A percentile compares a stretch with the other conserved stretches of the same genome.
phyloP scores from a whole-genome alignment of 2,888 invertebrate species.

The Clostera curtula region DNA sequence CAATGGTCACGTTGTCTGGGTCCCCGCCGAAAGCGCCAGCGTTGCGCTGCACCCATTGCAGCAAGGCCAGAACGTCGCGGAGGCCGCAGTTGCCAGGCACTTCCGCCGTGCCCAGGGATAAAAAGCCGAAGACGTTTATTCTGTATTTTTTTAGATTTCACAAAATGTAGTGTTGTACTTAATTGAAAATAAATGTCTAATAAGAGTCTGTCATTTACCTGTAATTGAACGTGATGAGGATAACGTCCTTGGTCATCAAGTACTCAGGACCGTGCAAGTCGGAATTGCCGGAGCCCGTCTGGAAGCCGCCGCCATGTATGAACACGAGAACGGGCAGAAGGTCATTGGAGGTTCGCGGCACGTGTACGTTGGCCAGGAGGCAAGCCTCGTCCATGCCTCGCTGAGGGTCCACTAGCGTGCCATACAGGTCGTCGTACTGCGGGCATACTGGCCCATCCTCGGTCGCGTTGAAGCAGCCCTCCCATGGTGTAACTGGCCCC shows the following conservation, averaged over 20 bases:
- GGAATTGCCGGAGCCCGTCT: slow-evolving; percentile 19
- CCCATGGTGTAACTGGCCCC: slow-evolving; percentile 44
- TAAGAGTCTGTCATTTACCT: slow-evolving; percentile 18
- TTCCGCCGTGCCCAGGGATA: slow-evolving; percentile 27
- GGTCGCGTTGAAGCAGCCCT: slow-evolving; percentile 61
- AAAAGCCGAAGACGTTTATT: slow-evolving; percentile 34
- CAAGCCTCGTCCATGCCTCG: slow-evolving; percentile 30
- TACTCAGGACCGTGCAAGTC: slow-evolving; percentile 37
- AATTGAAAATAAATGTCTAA: too few species aligned
- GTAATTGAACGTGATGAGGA: slow-evolving; percentile 38
- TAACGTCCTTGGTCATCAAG: slow-evolving; percentile 27
- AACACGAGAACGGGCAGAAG: slow-evolving; percentile 47
- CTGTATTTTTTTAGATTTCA: too few species aligned
- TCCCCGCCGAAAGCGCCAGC: slow-evolving; percentile 27
- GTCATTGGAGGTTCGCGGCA: slow-evolving; percentile 17
- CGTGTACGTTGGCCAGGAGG: slow-evolving; percentile 31
- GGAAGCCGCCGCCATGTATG: slow-evolving; percentile 50
- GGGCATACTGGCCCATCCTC: slow-evolving; percentile 72
- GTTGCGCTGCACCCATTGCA: slow-evolving; percentile 33
- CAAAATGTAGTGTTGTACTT: too few species aligned
- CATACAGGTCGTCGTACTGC: slow-evolving; percentile 51
- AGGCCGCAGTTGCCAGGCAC: slow-evolving; percentile 37
- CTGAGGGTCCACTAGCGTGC: slow-evolving; percentile 12
- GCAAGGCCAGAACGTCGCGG: slow-evolving; percentile 25
- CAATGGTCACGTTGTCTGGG: slow-evolving; percentile 25